Conservation (phyloP, 2,797 vertebrate genomes). For the Diplodus puntazzo region DNA sequence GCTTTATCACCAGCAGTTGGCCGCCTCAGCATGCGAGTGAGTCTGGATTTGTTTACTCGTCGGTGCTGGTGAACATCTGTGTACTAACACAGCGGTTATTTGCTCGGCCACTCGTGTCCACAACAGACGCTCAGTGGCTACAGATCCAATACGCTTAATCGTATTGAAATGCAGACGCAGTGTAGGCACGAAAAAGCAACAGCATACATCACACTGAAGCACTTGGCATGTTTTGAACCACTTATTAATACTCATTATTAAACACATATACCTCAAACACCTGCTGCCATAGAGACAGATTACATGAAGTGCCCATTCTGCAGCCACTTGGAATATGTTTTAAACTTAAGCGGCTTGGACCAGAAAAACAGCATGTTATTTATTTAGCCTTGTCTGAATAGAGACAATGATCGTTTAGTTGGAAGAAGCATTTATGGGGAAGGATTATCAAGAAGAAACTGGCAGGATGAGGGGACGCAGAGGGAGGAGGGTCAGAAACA, state of each 20-base stretch:
- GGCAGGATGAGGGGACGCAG: slow-evolving; percentile 10
- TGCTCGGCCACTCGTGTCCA: slow-evolving; percentile 31
- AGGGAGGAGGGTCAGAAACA: slow-evolving; percentile 8
- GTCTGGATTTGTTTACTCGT: slow-evolving; percentile 36
- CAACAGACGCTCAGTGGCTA: slow-evolving; percentile 16
- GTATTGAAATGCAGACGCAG: slow-evolving; percentile 4
- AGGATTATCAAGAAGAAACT: slow-evolving; percentile 40
- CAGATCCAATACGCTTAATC: slow-evolving; percentile 26
- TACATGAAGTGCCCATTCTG: slow-evolving; percentile 10
- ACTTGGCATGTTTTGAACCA: neutral
- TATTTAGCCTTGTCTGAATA: neutral
- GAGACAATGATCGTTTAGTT: slow-evolving; percentile 6
- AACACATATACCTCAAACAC: slow-evolving; percentile 26
- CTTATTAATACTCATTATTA: slow-evolving; percentile 17
- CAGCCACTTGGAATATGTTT: slow-evolving; percentile 10
- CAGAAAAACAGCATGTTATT: slow-evolving; percentile 9
- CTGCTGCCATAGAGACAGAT: slow-evolving; percentile 53
- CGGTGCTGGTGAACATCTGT: slow-evolving; percentile 34
- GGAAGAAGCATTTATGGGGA: slow-evolving; percentile 7
- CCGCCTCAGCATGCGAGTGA: slow-evolving; percentile 19
- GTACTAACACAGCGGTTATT: slow-evolving; percentile 36
- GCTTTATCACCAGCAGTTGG: slow-evolving; percentile 43
- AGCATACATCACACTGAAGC: slow-evolving; percentile 6
- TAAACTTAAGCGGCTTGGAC: slow-evolving; percentile 9
- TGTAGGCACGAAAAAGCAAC: slow-evolving; percentile 8